These are phyloP conservation scores for Tethya wilhelma DNA, from an alignment of 37 sponge, comb jelly and placozoan species.

Conservation along the genomic window DNA sequence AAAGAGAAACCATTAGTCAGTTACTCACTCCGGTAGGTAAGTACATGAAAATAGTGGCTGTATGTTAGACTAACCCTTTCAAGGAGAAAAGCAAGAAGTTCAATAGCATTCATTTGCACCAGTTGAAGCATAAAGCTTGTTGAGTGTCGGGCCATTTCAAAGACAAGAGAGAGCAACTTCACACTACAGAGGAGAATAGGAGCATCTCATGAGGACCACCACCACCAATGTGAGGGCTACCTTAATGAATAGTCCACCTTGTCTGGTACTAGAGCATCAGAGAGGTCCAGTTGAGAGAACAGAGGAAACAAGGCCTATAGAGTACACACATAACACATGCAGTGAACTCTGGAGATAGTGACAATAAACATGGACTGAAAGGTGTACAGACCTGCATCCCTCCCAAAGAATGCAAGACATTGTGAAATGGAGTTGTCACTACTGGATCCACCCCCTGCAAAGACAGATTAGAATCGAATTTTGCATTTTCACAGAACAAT, in stretches of 20 bases:
- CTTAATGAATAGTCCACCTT: conserved; percentile 46
- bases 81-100: conserved; percentile 55
- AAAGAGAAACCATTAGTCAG: not conserved
- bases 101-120: conserved; percentile 49
- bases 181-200: conserved; percentile 37
- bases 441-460: conserved; percentile 85
- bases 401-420: conserved; percentile 82
- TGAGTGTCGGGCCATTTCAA: conserved; percentile 54
- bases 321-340: not conserved
- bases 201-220: not conserved
- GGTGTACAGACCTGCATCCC: conserved; percentile 75
- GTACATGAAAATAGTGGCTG: not conserved
- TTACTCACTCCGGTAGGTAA: not conserved
- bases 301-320: conserved; percentile 74
- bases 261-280: conserved; percentile 6
- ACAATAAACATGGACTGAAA: not conserved
- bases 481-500: not conserved
- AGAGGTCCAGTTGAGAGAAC: conserved; percentile 77
- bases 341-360: not conserved
- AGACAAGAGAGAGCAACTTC: conserved; percentile 53
- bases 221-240: conserved; percentile 10
- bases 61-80: conserved; percentile 41
- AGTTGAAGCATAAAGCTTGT: conserved; percentile 56
- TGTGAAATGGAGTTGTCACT: conserved; percentile 70
- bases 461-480: not conserved